Base-by-base conservation (phyloP, 2,797 vertebrate species). In the Alcedo quadribrachys region DNA sequence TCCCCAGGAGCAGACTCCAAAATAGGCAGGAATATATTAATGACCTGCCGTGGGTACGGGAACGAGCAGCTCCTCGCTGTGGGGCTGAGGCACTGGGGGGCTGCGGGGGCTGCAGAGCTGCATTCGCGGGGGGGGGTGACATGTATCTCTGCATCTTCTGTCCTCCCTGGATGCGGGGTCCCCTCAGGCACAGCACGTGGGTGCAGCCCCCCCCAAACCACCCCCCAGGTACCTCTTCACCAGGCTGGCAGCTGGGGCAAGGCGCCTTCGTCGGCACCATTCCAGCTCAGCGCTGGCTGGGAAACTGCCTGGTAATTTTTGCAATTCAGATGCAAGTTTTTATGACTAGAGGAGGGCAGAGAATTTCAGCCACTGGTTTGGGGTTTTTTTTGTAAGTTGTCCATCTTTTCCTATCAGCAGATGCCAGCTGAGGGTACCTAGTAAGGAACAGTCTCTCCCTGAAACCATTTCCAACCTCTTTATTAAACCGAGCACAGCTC, bases 241-340 rank as follows among this genome's bases (percentile, higher is more conserved):
- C 1, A 8, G 10, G 68, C 20, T 25, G 61, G 5, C n/a, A 6
- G 33, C 14, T 0, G 5, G 4, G 24, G 30, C 48, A 0, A 58
- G 54, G 19, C 2, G 3, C 19, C 25, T 27, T 50, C 42, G 54
- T n/a, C 1, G 7, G 35, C 0, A 0, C 0, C 1, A 5, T n/a
- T 25, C 46, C 10, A 1, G 45, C n/a, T 57, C 15, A 8, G 8
- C 8, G 4, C 35, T 4, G 3, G 53, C 45, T 62, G 15, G 32
- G 84, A 32, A 25, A 8, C 8, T 5, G 73, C 53, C 45, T 0
- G 0, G 18, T 15, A 5, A 12, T n/a, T 71, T 77, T 22, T 73
- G 63, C 67, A 32, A 0, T 9, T 48, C 8, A 28, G 51, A 2
- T 51, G 43, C 13, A 5, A 46, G 50, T 43, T 81, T 81, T 20